A percentile compares a stretch with the other conserved stretches of the same genome.
These are phyloP conservation scores for Anableps anableps DNA, from an alignment of 2,797 vertebrate genomes.

Conservation along the genomic window DNA sequence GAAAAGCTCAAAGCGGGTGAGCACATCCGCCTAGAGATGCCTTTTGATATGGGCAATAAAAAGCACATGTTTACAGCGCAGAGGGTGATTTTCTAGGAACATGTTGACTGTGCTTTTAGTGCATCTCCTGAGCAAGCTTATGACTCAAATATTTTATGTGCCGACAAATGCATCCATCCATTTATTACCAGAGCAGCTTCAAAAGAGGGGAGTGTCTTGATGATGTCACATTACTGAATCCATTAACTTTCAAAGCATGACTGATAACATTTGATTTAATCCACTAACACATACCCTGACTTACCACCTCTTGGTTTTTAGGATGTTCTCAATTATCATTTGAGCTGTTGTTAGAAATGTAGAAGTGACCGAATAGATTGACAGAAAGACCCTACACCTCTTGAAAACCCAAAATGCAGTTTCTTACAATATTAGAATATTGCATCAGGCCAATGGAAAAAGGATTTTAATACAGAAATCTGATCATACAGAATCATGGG, in stretches of 20 bases:
- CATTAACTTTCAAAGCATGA: conserved; percentile 10
- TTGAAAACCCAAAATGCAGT: background rate
- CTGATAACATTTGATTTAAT: background rate
- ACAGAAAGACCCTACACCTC: background rate
- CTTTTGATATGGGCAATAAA: conserved; percentile 27
- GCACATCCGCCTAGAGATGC: conserved; percentile 8
- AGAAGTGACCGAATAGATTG: background rate
- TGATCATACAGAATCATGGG: background rate
- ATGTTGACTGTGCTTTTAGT: conserved; percentile 6
- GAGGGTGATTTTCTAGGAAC: conserved; percentile 15
- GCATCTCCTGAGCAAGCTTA: conserved; percentile 3
- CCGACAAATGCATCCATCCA: conserved; percentile 15
- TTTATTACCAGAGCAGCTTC: conserved; percentile 11
- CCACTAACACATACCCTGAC: background rate
- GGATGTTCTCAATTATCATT: background rate
- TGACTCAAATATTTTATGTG: conserved; percentile 15
- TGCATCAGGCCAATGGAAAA: background rate
- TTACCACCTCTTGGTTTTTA: background rate
- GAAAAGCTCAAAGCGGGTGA: conserved; percentile 4
- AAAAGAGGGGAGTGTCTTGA: background rate
- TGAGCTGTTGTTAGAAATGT: background rate
- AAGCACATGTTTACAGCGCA: conserved; percentile 26
- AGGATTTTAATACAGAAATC: background rate
- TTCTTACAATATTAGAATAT: background rate
- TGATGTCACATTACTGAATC: conserved; percentile 7